Evolutionary conservation across 1,140 invertebrate genomes (phyloP).

Genomic region (Gryllus bimaculatus): DNA sequence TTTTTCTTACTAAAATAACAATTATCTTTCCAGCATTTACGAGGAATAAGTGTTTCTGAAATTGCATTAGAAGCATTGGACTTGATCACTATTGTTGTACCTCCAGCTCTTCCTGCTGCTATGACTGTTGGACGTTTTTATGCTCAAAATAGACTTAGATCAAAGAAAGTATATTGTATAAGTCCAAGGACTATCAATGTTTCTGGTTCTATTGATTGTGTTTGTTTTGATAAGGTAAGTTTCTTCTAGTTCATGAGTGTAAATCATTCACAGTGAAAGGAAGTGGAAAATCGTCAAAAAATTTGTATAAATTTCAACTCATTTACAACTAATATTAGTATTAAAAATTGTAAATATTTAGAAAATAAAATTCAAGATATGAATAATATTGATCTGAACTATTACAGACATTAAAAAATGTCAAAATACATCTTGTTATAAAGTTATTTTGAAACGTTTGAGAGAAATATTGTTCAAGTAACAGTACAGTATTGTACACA

Average conservation of each 20-base stretch:
- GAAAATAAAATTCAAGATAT: too few species aligned
- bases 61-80: slow-evolving; percentile 57
- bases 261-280: background rate
- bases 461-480: too few species aligned
- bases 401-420: too few species aligned
- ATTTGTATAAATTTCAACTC: background rate
- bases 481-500: background rate
- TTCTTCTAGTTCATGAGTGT: background rate
- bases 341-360: background rate
- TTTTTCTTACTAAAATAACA: background rate
- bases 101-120: slow-evolving; percentile 85
- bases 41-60: slow-evolving; percentile 20
- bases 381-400: too few species aligned
- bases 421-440: too few species aligned
- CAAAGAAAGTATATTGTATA: slow-evolving; percentile 77
- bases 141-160: slow-evolving; percentile 71
- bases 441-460: too few species aligned
- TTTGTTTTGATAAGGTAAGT: slow-evolving; percentile 88
- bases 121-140: slow-evolving; percentile 84
- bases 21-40: slow-evolving; percentile 30
- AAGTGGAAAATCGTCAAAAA: background rate
- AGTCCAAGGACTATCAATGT: slow-evolving; percentile 84
- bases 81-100: slow-evolving; percentile 90
- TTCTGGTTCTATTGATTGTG: slow-evolving; percentile 78
- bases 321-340: background rate